Evolutionary conservation across 2,888 invertebrate genomes (phyloP).

Genomic region (Cheilosia scutellata): DNA sequence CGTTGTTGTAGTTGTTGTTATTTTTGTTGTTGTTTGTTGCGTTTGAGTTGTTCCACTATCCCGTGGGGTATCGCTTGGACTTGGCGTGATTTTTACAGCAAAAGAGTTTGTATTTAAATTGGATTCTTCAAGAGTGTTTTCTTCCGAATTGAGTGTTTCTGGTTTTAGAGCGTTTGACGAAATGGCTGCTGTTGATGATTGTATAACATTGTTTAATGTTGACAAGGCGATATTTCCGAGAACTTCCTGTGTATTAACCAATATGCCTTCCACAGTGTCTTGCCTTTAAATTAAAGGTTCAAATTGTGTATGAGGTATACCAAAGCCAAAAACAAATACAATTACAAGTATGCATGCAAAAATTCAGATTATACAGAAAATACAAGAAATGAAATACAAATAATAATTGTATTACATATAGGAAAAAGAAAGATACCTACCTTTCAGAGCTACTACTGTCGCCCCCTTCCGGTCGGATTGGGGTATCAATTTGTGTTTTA

Average conservation of each 20-base stretch:
- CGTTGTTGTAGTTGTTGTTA: too few species aligned
- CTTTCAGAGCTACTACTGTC: conserved; percentile 68
- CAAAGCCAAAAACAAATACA: neutral
- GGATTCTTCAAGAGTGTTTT: conserved; percentile 18
- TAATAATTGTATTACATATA: too few species aligned
- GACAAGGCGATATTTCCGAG: conserved; percentile 87
- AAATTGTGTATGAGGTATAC: neutral
- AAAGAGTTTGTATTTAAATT: conserved; percentile 9
- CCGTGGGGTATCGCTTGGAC: conserved; percentile 81
- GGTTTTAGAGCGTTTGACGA: conserved; percentile 41
- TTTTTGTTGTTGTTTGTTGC: conserved; percentile 44
- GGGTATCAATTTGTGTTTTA: conserved; percentile 77
- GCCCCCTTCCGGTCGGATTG: conserved; percentile 65
- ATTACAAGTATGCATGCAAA: neutral
- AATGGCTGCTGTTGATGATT: conserved; percentile 74
- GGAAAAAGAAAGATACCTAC: conserved; percentile 46
- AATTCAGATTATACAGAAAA: conserved; percentile 1
- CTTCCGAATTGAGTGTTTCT: conserved; percentile 5
- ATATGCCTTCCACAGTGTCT: conserved; percentile 88
- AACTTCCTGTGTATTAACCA: conserved; percentile 88
- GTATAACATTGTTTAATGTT: conserved; percentile 85
- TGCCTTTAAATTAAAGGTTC: conserved; percentile 84
- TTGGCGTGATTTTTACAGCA: conserved; percentile 81
- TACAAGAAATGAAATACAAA: neutral
- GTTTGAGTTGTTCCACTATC: conserved; percentile 80